phyloP scores from a whole-genome alignment of 2,888 invertebrate genomes.

The Andrena marginata region DNA sequence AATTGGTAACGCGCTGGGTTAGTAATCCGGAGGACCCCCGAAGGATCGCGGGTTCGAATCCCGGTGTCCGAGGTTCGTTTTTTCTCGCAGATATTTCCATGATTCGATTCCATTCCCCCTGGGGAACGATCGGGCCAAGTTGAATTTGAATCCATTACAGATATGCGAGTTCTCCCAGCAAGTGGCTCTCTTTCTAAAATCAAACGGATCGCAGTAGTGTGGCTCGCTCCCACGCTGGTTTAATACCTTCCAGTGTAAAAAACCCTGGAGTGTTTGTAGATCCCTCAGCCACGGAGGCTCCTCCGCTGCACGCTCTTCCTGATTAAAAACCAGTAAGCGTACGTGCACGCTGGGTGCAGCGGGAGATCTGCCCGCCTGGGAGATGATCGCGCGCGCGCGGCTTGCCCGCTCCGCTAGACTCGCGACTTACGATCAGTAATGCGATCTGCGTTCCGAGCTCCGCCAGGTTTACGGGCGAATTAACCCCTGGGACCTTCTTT shows the following conservation, averaged over 20 bases:
- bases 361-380: conserved; percentile 15
- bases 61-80: too few relatives aligned
- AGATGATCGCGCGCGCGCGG: conserved; percentile 8
- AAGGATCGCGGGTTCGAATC: too few relatives aligned
- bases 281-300: conserved; percentile 3
- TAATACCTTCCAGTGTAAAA: background rate
- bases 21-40: too few relatives aligned
- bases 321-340: conserved; percentile 48
- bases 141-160: too few relatives aligned
- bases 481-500: conserved; percentile 15
- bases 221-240: too few relatives aligned
- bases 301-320: conserved; percentile 10
- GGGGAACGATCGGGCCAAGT: too few relatives aligned
- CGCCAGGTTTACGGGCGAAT: conserved; percentile 40
- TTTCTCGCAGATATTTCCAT: too few relatives aligned
- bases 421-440: conserved; percentile 29
- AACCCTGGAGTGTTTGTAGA: conserved; percentile 15
- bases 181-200: too few relatives aligned
- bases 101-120: too few relatives aligned
- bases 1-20: too few relatives aligned
- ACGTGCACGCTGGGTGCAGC: conserved; percentile 13
- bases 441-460: conserved; percentile 29
- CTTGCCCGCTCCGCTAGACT: conserved; percentile 5
- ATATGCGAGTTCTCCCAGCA: too few relatives aligned
- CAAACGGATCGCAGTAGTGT: too few relatives aligned